Evolutionary conservation across 2,888 invertebrate genomes (phyloP).

Genomic region (Nasonovia ribisnigri): DNA sequence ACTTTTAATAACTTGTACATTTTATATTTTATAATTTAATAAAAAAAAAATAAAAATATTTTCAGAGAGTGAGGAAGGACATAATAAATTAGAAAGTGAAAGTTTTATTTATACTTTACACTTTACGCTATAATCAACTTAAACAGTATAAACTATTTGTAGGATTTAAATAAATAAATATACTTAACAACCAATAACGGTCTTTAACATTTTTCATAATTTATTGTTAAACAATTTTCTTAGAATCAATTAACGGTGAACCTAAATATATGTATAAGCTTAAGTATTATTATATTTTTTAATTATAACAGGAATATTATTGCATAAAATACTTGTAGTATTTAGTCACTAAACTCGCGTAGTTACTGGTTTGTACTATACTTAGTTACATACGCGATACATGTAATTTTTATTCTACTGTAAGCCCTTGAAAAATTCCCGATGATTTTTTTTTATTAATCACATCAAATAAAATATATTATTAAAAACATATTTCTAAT

Average conservation of each 20-base stretch:
- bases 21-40: not conserved
- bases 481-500: not conserved
- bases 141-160: not conserved
- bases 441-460: not conserved
- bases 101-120: not conserved
- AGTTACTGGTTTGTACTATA: not conserved
- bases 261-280: not conserved
- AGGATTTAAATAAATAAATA: not conserved
- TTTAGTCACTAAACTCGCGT: not conserved
- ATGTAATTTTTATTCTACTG: not conserved
- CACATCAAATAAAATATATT: not conserved
- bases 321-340: not conserved
- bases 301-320: not conserved
- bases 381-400: not conserved
- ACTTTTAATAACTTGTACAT: not conserved
- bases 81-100: not conserved
- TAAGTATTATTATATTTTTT: not conserved
- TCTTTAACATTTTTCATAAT: not conserved
- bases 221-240: not conserved
- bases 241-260: not conserved
- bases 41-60: not conserved
- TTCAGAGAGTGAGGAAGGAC: not conserved
- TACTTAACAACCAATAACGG: not conserved
- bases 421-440: not conserved
- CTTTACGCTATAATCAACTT: not conserved